Base-by-base conservation (phyloP, 2,888 invertebrate genomes). In the Chydorus sphaericus region DNA sequence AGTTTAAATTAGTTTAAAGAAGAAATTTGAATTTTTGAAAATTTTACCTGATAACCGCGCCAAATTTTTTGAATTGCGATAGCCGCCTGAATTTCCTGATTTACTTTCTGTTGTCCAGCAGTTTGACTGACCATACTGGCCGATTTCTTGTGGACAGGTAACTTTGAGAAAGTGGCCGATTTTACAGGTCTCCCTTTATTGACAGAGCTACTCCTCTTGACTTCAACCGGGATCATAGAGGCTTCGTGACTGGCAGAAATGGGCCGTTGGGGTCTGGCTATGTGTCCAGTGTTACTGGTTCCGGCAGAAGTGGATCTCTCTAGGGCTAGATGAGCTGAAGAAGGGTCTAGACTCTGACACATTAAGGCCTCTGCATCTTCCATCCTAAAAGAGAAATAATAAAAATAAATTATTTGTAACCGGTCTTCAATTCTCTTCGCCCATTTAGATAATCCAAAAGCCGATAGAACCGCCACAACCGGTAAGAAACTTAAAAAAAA, bases 1-100 rank as follows among this genome's bases (percentile, higher is more conserved):
- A n/a, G n/a, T n/a, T n/a, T n/a, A n/a, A n/a, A n/a, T n/a, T n/a
- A n/a, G n/a, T n/a, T n/a, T n/a, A n/a, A n/a, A n/a, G n/a, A n/a
- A n/a, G n/a, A n/a, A n/a, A n/a, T n/a, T 84, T 78, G 11, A 81
- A 71, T 64, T 87, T 85, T 63, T 89, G 74, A 36, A 85, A 82
- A n/a, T n/a, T n/a, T n/a, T n/a, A n/a, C n/a, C 49, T 81, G 77
- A 68, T 85, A 89, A 0, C 90, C 89, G 26, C 88, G 73, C 90
- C 90, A 90, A 71, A 83, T 79, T 69, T 82, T 83, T 71, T 90
- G 90, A 65, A 90, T 89, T 28, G 80, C 81, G 31, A 85, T 77
- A 0, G 87, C 89, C 0, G 89, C 79, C 61, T 58, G 52, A 18
- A 36, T 48, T 50, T 59, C 56, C 29, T 39, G 23, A 29, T 55